These are phyloP conservation scores for Trichonephila clavata DNA, from an alignment of 1,140 invertebrate species.

Conservation along the genomic window DNA sequence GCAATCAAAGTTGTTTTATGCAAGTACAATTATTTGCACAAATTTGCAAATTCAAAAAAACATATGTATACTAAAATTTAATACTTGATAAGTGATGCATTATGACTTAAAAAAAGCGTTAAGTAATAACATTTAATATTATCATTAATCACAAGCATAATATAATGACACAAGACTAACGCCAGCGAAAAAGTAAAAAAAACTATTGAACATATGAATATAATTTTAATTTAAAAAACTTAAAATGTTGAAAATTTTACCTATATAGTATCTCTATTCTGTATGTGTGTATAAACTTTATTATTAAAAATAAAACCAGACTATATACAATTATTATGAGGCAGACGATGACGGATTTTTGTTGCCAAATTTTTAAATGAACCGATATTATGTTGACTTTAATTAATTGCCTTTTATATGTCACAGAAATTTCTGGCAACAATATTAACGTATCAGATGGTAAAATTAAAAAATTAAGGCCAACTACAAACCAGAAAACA, in stretches of 20 bases:
- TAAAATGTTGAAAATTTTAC: background rate
- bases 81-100: background rate
- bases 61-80: too few relatives aligned
- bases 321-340: slow-evolving; percentile 61
- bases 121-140: background rate
- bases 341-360: slow-evolving; percentile 35
- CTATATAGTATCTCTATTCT: slow-evolving; percentile 43
- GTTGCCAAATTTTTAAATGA: slow-evolving; percentile 53
- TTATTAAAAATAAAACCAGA: slow-evolving; percentile 46
- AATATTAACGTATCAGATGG: background rate
- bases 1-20: too few relatives aligned
- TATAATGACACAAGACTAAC: background rate
- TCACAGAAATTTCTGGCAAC: background rate
- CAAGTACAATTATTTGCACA: too few relatives aligned
- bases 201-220: background rate
- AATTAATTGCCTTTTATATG: background rate
- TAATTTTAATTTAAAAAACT: background rate
- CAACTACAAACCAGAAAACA: too few relatives aligned
- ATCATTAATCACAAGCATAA: background rate
- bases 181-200: background rate
- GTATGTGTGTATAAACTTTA: slow-evolving; percentile 33
- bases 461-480: too few relatives aligned
- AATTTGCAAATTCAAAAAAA: too few relatives aligned
- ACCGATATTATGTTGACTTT: slow-evolving; percentile 17
- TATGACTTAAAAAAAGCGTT: background rate